Base-by-base conservation (phyloP, 2,888 invertebrate genomes). In the Phaonia tiefii region DNA sequence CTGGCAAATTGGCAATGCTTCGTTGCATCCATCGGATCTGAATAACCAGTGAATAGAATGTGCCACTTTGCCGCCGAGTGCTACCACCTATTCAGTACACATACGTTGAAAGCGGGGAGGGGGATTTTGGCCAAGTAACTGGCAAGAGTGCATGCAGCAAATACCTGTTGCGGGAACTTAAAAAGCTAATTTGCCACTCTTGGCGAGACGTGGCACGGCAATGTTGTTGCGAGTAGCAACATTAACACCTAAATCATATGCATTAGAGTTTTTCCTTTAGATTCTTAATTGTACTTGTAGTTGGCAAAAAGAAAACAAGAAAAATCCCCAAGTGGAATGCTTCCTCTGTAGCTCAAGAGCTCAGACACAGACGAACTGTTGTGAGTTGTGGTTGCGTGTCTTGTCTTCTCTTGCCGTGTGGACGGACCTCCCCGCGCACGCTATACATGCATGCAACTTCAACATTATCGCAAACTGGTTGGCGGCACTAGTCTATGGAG, bases 1-100 rank as follows among this genome's bases (percentile, higher is more conserved):
- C 67, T 74, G 67, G 77, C 67, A 80, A 80, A 80, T 80, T 80
- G 80, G 74, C 46, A 80, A 81, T 77, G 74, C 77, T 75, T 81
- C 74, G 77, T 46, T 81, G 80, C 74, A 31, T 31, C 31, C 71
- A 60, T 5, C 39, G 63, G 39, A 63, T 39, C 63, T 42, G 39
- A 39, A 22, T 31, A 60, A 39, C 37, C 60, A 63, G 63, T 63
- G 42, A 60, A 60, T 60, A 63, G 31, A 63, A 63, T 63, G 39
- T 63, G 63, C 63, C 63, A 63, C 42, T 31, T 31, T 39, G 7
- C 22, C 39, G 42, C 31, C 31, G 63, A 60, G 60, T 3, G 3
- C 4, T 8, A 31, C 17, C 20, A 51, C 51, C 11, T 49, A 17
- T 2, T 11, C 15, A 13, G n/a, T 7, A 15, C 49, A 17, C 31